Base-by-base conservation (phyloP, 2,888 invertebrate species). In the Agrochola litura region DNA sequence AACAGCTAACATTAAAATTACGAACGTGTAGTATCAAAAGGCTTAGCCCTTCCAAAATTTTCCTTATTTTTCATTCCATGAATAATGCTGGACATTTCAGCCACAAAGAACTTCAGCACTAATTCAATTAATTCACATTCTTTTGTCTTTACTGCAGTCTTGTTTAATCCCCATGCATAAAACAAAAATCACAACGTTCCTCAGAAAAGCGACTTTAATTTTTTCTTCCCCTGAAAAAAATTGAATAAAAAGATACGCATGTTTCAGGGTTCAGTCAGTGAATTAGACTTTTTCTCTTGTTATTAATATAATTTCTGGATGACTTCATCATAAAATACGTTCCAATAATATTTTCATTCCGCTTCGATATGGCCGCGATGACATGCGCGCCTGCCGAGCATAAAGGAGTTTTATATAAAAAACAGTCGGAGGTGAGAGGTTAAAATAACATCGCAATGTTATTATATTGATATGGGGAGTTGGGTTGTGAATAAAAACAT, bases 141-240 rank as follows among this genome's bases (percentile, higher is more conserved):
- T 79, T 81, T 87, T 86, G 78, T 85, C 65, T 68, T 64, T 37
- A 75, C 25, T 80, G 68, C 77, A 84, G 52, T 77, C 61, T 64
- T 73, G 49, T 79, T 81, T 72, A 73, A 81, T 76, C 43, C 43
- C 30, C 69, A 63, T 65, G 63, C 61, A 85, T 85, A 84, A 84
- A 86, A 86, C 68, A 83, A 74, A 72, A 79, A 74, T 83, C 78
- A 80, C 61, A 25, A 68, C 60, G 12, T 64, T 78, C 16, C 68
- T 64, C n/a, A 49, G 63, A 82, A 52, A 66, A 63, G 61, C n/a
- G 43, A 76, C 76, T 74, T 76, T 79, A 74, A 81, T 73, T 79
- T 84, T 54, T 79, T 72, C 61, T 56, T 64, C 74, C 19, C 22
- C 10, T 0, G 46, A 67, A 66, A 69, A 68, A 68, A 37, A 70